Base-by-base conservation (phyloP, 2,797 vertebrate species). In the Oophaga sylvatica region DNA sequence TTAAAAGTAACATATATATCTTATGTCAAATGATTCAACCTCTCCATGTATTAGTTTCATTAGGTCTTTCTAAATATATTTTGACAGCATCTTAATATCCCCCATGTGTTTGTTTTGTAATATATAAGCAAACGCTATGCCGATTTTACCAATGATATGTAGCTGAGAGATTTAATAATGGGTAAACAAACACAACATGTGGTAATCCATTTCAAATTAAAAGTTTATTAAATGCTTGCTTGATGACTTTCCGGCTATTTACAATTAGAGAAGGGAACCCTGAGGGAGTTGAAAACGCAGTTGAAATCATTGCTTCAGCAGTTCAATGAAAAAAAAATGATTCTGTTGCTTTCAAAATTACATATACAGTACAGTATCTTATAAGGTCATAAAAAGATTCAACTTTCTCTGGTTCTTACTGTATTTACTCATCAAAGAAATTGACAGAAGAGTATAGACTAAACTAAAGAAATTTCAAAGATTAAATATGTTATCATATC, bases 191-290 rank as follows among this genome's bases (percentile, higher is more conserved):
- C 95, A 95, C 94, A 94, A 96, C 93, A 95, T 95, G 94, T 94
- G 95, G 94, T 95, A 95, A 96, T 95, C 94, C 94, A 93, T 95
- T 96, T 95, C 94, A 95, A 95, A 95, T 96, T 96, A 95, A 95
- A 96, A 95, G 94, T 95, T 96, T 96, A 95, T 95, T 95, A 95
- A 95, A 95, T 26, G 91, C 92, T 93, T 92, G 91, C 93, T 96
- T 95, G 94, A 95, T 95, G 93, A 93, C 92, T 95, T 95, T 94
- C 92, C 94, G 93, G 91, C 92, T 95, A 95, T 95, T 95, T 94
- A 94, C 93, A 95, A 94, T 94, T 94, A 94, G 95, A 95, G 92
- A 87, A 94, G 89, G 76, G 89, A 94, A 94, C 93, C 93, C 93
- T 93, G 90, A 92, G 94, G 94, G 94, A 92, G 91, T 88, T 88